Evolutionary conservation across 2,113 vertebrate species (phyloP).

Genomic region (Artemisiospiza belli): DNA sequence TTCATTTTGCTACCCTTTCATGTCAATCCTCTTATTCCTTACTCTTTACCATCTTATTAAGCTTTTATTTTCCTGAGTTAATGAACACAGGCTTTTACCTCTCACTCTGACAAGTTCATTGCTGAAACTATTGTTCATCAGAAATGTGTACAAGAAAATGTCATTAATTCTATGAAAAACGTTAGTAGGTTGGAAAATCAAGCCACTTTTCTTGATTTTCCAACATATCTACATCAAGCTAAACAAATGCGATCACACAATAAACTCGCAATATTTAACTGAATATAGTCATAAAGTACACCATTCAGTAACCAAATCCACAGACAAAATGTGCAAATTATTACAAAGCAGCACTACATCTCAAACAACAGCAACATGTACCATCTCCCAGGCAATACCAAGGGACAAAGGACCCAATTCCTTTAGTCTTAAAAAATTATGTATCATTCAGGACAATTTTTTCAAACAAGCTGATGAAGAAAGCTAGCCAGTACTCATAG

Average conservation of each 20-base stretch:
- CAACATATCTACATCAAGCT: background rate
- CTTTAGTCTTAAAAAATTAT: background rate
- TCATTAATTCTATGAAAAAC: background rate
- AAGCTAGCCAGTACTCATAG: background rate
- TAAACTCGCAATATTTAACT: constrained; percentile 7
- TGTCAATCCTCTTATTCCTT: background rate
- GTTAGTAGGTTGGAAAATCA: background rate
- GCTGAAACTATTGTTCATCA: background rate
- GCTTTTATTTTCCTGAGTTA: background rate
- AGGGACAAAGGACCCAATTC: background rate
- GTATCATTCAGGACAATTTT: background rate
- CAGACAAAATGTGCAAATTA: background rate
- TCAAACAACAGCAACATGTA: background rate
- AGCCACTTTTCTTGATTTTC: background rate
- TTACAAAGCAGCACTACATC: background rate
- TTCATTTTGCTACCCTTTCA: background rate
- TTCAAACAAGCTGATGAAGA: background rate
- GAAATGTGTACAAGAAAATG: background rate
- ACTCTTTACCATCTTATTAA: background rate
- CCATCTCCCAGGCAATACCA: background rate
- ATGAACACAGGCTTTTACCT: background rate
- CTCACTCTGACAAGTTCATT: background rate
- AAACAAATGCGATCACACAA: background rate
- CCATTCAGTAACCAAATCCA: background rate
- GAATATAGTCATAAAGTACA: background rate